Evolutionary conservation across 2,888 invertebrate genomes (phyloP).

Genomic region (Sipha maydis): DNA sequence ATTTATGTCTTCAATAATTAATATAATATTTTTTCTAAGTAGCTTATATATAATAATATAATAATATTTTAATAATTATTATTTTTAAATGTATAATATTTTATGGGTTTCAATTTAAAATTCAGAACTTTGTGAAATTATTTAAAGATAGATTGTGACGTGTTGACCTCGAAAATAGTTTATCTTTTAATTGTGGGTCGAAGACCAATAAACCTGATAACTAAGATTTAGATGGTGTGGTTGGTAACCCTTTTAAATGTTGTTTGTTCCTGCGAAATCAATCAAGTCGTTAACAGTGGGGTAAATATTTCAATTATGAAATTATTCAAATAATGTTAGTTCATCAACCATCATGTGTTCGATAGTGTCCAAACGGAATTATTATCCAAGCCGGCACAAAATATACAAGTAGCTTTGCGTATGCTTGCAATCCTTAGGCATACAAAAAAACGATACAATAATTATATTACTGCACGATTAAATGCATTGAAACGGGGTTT

Average conservation of each 20-base stretch:
- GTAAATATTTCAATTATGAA: not conserved
- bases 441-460: no score
- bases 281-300: not conserved
- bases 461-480: no score
- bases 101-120: no score
- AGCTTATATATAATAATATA: no score
- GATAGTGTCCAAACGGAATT: not conserved
- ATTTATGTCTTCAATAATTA: not conserved
- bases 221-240: no score
- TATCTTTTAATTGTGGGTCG: not conserved
- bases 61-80: no score
- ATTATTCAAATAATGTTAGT: not conserved
- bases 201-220: not conserved
- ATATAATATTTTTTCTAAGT: not conserved
- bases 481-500: no score
- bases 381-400: not conserved
- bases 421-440: no score
- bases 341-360: not conserved
- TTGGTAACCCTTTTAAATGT: not conserved
- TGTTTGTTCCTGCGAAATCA: not conserved
- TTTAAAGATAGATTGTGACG: not conserved
- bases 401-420: not conserved
- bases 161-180: not conserved
- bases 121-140: not conserved
- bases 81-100: no score